These are phyloP conservation scores for Deilephila elpenor DNA, from an alignment of 2,888 invertebrate genomes.

Conservation along the genomic window DNA sequence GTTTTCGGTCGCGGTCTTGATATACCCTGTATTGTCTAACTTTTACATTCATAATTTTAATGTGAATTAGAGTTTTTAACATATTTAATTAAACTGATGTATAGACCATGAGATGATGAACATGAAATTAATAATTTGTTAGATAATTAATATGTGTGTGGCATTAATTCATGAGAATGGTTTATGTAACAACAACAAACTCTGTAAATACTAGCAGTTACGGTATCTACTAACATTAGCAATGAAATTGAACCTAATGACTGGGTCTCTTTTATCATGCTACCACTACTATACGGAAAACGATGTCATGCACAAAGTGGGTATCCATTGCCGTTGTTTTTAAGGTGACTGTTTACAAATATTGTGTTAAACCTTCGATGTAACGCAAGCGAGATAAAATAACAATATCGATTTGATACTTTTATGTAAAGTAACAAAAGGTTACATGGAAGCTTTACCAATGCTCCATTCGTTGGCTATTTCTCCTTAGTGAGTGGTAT, in stretches of 20 bases:
- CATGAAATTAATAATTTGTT: too few species aligned
- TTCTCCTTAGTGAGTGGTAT: slow-evolving; percentile 22
- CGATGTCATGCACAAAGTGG: not conserved
- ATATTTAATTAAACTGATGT: too few species aligned
- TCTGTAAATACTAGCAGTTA: slow-evolving; percentile 20
- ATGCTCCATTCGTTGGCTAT: slow-evolving; percentile 23
- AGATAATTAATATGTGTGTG: too few species aligned
- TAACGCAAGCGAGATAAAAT: not conserved
- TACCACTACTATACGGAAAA: not conserved
- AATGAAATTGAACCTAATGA: slow-evolving; percentile 22
- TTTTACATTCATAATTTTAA: too few species aligned
- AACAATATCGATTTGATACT: slow-evolving; percentile 15
- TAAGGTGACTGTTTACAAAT: not conserved
- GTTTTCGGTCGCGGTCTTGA: too few species aligned
- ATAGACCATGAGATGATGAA: too few species aligned
- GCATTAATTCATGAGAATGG: not conserved
- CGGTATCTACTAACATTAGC: slow-evolving; percentile 29
- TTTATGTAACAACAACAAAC: not conserved
- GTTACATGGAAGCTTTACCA: slow-evolving; percentile 15
- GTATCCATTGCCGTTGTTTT: slow-evolving; percentile 1
- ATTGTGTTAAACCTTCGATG: slow-evolving; percentile 1
- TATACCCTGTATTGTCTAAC: too few species aligned
- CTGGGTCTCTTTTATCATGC: not conserved
- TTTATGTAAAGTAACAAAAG: slow-evolving; percentile 15
- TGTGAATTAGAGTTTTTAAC: too few species aligned